Evolutionary conservation across 1,140 invertebrate genomes (phyloP), one percentile per base, ranked within the genome.

Genomic region (Pemphigus obesinymphae): DNA sequence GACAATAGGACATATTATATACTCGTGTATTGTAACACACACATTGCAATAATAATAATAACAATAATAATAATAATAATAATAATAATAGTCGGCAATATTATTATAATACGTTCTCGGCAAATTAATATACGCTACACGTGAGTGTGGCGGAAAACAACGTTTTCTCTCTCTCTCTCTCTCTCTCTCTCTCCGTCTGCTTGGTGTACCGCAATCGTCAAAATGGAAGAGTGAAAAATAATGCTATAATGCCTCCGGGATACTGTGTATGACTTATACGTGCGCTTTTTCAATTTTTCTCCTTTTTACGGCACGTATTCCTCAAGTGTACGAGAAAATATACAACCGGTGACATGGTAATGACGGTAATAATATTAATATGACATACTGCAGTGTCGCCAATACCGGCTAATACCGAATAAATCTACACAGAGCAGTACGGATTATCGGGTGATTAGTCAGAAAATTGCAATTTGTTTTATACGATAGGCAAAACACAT

Each of bases 311-410:
- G 45, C 66, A 45, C 40, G 23, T 70, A 29, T 70, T 70, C 45
- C 29, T 68, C 66, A 43, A 68, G 66, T 68, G 23, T 23, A 50
- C n/a, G n/a, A n/a, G n/a, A n/a, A n/a, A n/a, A n/a, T n/a, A n/a
- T n/a, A n/a, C n/a, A n/a, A n/a, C n/a, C n/a, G 4, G 23, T 2
- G 23, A 26, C 6, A 23, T n/a, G n/a, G n/a, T 26, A 26, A 70
- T 43, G 34, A 26, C 8, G n/a, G n/a, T 70, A 70, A 63, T 63
- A 63, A 63, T 68, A 68, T 34, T 63, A 63, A 63, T 61, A 58
- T n/a, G n/a, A n/a, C n/a, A n/a, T n/a, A n/a, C n/a, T n/a, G n/a
- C n/a, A n/a, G n/a, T n/a, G n/a, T n/a, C n/a, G n/a, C n/a, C n/a
- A n/a, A n/a, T n/a, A n/a, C n/a, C n/a, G n/a, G n/a, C n/a, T n/a